Conservation (phyloP, 2,797 vertebrate genomes). For the Coreius guichenoti region DNA sequence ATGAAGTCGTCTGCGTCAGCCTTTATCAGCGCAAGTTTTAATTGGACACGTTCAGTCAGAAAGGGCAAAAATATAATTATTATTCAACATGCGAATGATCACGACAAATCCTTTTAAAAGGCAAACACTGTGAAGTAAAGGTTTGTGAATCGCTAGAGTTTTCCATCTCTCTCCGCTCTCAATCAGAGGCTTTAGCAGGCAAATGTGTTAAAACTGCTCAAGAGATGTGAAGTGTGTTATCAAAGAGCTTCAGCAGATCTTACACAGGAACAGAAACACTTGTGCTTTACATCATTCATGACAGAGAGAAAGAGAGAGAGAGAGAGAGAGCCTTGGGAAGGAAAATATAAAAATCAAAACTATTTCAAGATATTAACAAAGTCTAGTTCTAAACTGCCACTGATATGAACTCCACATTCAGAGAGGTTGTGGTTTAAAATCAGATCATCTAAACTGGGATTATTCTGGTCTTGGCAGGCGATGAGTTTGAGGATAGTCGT, state of each 20-base stretch:
- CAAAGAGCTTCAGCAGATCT: neutral
- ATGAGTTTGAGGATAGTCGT: neutral
- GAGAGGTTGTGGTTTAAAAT: neutral
- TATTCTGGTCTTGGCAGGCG: neutral
- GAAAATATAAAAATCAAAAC: neutral
- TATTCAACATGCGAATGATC: slow-evolving; percentile 19
- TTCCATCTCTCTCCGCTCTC: neutral
- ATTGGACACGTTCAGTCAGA: slow-evolving; percentile 51
- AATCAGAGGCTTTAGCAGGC: neutral
- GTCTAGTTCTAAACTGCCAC: no score
- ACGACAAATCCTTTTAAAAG: slow-evolving; percentile 16
- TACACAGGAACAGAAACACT: neutral
- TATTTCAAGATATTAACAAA: neutral
- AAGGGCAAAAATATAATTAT: slow-evolving; percentile 43
- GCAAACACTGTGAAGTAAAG: neutral
- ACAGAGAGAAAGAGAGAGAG: neutral
- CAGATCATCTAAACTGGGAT: neutral
- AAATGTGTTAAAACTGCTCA: neutral
- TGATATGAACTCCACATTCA: neutral
- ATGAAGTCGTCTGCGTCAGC: slow-evolving; percentile 34
- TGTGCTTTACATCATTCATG: neutral
- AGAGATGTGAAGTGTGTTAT: neutral
- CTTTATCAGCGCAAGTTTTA: slow-evolving; percentile 38
- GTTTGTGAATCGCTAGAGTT: neutral
- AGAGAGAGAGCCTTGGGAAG: neutral